These are phyloP conservation scores for Cydia amplana DNA, from an alignment of 1,140 invertebrate species.

Conservation along the genomic window DNA sequence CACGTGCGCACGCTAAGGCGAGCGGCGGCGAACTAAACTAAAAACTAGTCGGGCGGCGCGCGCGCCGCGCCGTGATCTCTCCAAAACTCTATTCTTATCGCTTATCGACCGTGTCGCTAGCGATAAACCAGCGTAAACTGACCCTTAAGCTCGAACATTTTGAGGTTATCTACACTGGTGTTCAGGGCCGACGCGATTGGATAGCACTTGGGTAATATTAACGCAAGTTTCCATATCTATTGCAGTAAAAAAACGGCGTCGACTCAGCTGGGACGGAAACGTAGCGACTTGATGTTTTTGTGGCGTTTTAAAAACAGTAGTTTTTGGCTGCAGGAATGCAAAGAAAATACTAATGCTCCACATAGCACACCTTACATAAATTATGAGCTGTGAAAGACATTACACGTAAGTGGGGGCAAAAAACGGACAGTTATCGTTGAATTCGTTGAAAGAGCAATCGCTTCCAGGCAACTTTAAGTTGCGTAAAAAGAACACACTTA, in stretches of 20 bases:
- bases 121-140: neutral
- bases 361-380: neutral
- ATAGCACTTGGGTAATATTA: too few relatives aligned
- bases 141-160: neutral
- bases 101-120: neutral
- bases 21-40: slow-evolving; percentile 54
- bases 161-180: neutral
- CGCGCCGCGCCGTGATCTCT: slow-evolving; percentile 64
- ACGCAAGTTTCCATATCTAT: slow-evolving; percentile 40
- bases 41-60: slow-evolving; percentile 42
- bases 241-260: slow-evolving; percentile 50
- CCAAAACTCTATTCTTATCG: slow-evolving; percentile 36
- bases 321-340: slow-evolving; percentile 2
- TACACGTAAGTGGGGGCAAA: neutral
- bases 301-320: slow-evolving; percentile 7
- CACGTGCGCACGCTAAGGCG: slow-evolving; percentile 59
- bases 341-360: neutral
- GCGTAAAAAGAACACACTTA: too few relatives aligned
- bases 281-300: slow-evolving; percentile 19
- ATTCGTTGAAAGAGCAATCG: too few relatives aligned
- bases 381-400: neutral
- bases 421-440: neutral
- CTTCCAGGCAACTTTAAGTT: too few relatives aligned
- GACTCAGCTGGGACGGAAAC: slow-evolving; percentile 39
- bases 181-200: neutral